These are phyloP conservation scores for Scaptomyza montana DNA, from an alignment of 1,140 invertebrate species.

Conservation along the genomic window DNA sequence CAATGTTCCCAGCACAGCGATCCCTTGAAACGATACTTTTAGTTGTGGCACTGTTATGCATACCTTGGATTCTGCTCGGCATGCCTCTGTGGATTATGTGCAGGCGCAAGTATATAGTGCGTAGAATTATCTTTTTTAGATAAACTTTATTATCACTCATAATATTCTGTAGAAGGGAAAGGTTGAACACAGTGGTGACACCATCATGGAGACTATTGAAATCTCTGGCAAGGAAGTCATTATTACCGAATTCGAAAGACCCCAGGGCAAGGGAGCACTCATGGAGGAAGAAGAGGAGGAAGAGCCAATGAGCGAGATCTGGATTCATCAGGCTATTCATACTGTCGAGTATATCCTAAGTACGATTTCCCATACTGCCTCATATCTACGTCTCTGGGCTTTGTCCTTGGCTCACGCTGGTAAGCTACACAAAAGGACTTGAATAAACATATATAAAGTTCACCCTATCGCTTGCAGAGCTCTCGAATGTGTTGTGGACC, in stretches of 20 bases:
- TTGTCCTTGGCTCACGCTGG: conserved; percentile 95
- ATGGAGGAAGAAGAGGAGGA: conserved; percentile 85
- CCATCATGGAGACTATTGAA: conserved; percentile 70
- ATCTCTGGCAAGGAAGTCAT: conserved; percentile 65
- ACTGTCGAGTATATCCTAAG: conserved; percentile 98
- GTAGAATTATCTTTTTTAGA: not conserved
- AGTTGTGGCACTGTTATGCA: conserved; percentile 90
- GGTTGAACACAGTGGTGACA: conserved; percentile 41
- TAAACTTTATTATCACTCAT: too few relatives aligned
- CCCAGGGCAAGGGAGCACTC: conserved; percentile 75
- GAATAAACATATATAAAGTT: too few relatives aligned
- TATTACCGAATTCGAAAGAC: conserved; percentile 58
- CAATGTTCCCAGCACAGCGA: conserved; percentile 90
- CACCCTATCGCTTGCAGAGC: conserved; percentile 85
- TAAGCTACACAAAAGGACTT: conserved; percentile 84
- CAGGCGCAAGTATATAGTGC: conserved; percentile 54
- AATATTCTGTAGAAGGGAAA: not conserved
- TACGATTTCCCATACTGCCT: conserved; percentile 97
- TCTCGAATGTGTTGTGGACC: conserved; percentile 94
- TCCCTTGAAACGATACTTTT: conserved; percentile 90
- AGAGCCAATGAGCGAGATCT: conserved; percentile 91
- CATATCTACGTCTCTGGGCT: conserved; percentile 97
- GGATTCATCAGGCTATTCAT: conserved; percentile 96
- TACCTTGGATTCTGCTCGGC: conserved; percentile 95
- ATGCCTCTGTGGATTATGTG: conserved; percentile 91